Base-by-base conservation (phyloP, 2,797 vertebrate genomes). In the Hipposideros larvatus region DNA sequence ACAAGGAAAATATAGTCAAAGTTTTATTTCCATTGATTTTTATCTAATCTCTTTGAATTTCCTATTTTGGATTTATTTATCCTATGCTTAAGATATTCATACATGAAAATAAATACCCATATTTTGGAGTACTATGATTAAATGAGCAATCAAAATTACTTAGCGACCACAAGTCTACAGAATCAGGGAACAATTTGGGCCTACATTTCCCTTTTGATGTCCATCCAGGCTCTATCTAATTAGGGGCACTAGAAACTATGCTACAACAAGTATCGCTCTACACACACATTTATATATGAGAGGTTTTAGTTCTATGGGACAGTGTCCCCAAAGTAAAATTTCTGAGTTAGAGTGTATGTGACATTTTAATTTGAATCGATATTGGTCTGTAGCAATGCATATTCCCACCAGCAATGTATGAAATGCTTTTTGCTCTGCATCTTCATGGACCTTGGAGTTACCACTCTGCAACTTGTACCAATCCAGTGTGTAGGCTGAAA, bases 41-140 rank as follows among this genome's bases (percentile, higher is more conserved):
- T 74, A 75, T 73, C 37, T 82, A 82, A 48, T n/a, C 28, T 61
- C 16, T 78, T 93, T 77, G 71, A 88, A 63, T 34, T 75, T 51
- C 87, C 31, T 77, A 70, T 61, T 53, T 92, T 96, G 31, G 21
- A 37, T 79, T 82, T 94, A 31, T 66, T 90, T 92, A 75, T 86
- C 55, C 21, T 91, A n/a, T 11, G 31, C 21, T 41, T 82, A 61
- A 79, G 70, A 34, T 94, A 95, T 4, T 89, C 19, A 61, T 18
- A 51, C 21, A 48, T 31, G 22, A 55, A 85, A 85, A 70, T 31
- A 46, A 43, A 83, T 74, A 82, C 48, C 37, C 79, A 4, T 71
- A 21, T 57, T 63, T 73, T 55, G 22, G 59, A 87, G 37, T 24
- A 9, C 14, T 57, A 5, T 74, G 37, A 55, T 43, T 85, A 89